These are phyloP conservation scores for Chionoecetes opilio DNA, from an alignment of 1,140 invertebrate genomes.

Conservation along the genomic window DNA sequence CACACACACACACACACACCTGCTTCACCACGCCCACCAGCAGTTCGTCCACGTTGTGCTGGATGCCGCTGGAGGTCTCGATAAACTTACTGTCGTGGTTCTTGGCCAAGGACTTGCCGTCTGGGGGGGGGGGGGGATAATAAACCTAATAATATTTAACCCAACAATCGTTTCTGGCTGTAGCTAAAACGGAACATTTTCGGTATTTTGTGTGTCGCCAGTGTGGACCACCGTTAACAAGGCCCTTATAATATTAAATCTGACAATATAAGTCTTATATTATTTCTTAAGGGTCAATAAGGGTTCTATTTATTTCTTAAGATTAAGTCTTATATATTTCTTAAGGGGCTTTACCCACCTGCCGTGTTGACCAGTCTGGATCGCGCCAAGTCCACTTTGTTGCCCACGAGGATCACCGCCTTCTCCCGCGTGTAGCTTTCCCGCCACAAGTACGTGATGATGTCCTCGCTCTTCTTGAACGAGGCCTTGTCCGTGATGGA, in stretches of 20 bases:
- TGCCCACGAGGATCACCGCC: constrained; percentile 86
- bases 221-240: no score
- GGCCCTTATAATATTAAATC: background rate
- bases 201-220: no score
- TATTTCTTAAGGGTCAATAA: no score
- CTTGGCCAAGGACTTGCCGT: constrained; percentile 81
- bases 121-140: constrained; percentile 68
- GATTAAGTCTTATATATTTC: constrained; percentile 22
- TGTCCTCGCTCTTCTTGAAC: constrained; percentile 91
- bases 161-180: no score
- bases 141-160: no score
- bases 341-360: constrained; percentile 54
- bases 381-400: constrained; percentile 86
- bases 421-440: constrained; percentile 81
- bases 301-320: no score
- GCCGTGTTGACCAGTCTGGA: constrained; percentile 82
- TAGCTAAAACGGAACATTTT: no score
- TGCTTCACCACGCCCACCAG: constrained; percentile 95
- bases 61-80: constrained; percentile 95
- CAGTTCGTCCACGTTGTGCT: constrained; percentile 96
- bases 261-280: background rate
- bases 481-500: constrained; percentile 93
- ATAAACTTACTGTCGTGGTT: constrained; percentile 90
- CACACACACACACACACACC: constrained; percentile 84
- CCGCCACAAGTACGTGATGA: constrained; percentile 92